Evolutionary conservation across 1,140 invertebrate species (phyloP).

Genomic region (Atta texana): DNA sequence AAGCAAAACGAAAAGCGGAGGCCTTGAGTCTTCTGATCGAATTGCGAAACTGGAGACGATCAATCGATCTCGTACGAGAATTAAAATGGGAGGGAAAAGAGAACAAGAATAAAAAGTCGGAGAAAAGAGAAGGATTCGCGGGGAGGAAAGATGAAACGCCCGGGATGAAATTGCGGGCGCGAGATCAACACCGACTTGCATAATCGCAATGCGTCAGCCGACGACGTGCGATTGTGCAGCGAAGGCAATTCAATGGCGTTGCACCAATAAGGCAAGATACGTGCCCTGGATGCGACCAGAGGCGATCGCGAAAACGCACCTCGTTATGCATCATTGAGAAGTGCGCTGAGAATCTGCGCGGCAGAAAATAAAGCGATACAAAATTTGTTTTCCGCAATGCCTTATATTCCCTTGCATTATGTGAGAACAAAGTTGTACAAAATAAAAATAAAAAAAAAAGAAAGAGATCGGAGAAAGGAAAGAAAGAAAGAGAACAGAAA

Average conservation of each 20-base stretch:
- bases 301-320: constrained; percentile 39
- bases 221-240: constrained; percentile 45
- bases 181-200: constrained; percentile 76
- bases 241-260: constrained; percentile 54
- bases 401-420: neutral
- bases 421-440: neutral
- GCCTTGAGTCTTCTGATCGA: constrained; percentile 64
- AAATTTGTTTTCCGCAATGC: neutral
- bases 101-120: neutral
- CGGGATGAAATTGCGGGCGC: constrained; percentile 63
- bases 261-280: constrained; percentile 82
- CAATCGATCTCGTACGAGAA: neutral
- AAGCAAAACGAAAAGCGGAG: constrained; percentile 14
- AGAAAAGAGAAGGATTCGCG: constrained; percentile 13
- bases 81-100: neutral
- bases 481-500: too few species aligned
- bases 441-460: too few species aligned
- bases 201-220: constrained; percentile 78
- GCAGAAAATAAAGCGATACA: neutral
- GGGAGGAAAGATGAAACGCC: constrained; percentile 61
- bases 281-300: constrained; percentile 76
- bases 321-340: constrained; percentile 4
- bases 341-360: constrained; percentile 12
- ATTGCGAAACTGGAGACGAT: constrained; percentile 61
- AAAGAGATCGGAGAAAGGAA: neutral